phyloP scores from a whole-genome alignment of 2,888 invertebrate species.

The Hirtodrosophila alboralis region DNA sequence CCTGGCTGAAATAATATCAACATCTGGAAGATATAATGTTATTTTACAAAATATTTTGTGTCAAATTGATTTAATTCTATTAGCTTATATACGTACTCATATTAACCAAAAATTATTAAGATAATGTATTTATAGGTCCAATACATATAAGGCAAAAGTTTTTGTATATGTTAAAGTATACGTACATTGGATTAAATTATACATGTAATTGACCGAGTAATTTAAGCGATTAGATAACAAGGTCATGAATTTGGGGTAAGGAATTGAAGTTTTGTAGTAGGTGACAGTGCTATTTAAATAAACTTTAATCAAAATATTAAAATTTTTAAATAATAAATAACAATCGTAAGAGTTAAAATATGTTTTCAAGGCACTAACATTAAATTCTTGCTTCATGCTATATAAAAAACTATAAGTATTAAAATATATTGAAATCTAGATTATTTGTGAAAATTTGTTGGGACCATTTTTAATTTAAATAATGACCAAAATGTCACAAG shows the following conservation, averaged over 20 bases:
- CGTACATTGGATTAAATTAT: no score
- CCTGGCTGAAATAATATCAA: no score
- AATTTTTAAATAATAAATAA: neutral
- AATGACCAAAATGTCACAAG: constrained; percentile 25
- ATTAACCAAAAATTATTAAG: neutral
- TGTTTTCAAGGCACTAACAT: no score
- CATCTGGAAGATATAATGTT: no score
- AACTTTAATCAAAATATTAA: neutral
- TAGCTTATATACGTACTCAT: no score
- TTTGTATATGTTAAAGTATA: no score
- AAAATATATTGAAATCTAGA: neutral
- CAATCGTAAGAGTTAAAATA: no score
- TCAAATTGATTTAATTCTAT: no score
- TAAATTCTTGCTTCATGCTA: neutral
- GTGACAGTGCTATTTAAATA: neutral
- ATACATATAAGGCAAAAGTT: neutral
- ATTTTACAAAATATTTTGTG: no score
- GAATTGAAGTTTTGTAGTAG: constrained; percentile 1
- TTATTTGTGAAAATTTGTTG: constrained; percentile 30
- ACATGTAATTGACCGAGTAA: neutral
- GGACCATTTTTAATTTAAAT: constrained; percentile 32
- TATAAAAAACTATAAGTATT: neutral
- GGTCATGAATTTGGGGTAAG: neutral
- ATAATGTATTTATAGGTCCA: neutral
- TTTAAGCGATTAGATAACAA: neutral